Percentiles rank a stretch among this genome's conserved stretches.
These are phyloP conservation scores for Protaetia brevitarsis DNA, from an alignment of 1,140 invertebrate species.

Conservation along the genomic window DNA sequence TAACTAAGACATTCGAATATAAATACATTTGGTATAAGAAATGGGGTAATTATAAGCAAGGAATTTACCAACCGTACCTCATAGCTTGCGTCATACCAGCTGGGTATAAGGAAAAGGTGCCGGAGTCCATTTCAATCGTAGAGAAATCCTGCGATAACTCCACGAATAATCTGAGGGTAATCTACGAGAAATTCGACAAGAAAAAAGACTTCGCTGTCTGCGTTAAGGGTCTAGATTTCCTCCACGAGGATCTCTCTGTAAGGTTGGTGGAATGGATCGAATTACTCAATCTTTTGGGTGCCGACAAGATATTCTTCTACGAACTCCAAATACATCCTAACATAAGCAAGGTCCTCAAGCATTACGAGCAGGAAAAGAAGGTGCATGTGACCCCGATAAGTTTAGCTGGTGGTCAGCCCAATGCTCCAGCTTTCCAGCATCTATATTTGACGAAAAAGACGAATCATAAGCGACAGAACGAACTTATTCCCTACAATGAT, in stretches of 20 bases:
- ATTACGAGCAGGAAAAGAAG: conserved; percentile 73
- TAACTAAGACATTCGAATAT: conserved; percentile 81
- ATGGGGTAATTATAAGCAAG: conserved; percentile 92
- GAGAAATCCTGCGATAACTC: conserved; percentile 80
- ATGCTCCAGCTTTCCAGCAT: conserved; percentile 82
- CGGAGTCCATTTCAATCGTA: conserved; percentile 79
- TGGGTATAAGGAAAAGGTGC: conserved; percentile 67
- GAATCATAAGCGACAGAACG: conserved; percentile 90
- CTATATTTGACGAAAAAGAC: conserved; percentile 85
- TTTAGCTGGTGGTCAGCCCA: conserved; percentile 87
- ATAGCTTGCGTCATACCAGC: conserved; percentile 83
- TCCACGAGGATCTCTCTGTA: conserved; percentile 86
- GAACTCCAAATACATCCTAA: conserved; percentile 88
- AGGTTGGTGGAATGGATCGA: conserved; percentile 94
- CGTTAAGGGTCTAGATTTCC: conserved; percentile 89
- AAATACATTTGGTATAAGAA: conserved; percentile 93
- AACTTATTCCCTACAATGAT: conserved; percentile 95
- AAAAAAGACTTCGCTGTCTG: conserved; percentile 89
- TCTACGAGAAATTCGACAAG: conserved; percentile 69
- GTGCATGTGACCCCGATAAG: conserved; percentile 84
- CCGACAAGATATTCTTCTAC: conserved; percentile 91
- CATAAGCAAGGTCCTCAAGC: conserved; percentile 80
- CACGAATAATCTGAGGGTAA: conserved; percentile 83
- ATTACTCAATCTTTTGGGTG: conserved; percentile 78
- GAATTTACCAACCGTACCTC: conserved; percentile 87